Percentiles rank a stretch among this genome's conserved stretches.
phyloP scores from a whole-genome alignment of 2,888 invertebrate species.

The Drosophila infuscata region DNA sequence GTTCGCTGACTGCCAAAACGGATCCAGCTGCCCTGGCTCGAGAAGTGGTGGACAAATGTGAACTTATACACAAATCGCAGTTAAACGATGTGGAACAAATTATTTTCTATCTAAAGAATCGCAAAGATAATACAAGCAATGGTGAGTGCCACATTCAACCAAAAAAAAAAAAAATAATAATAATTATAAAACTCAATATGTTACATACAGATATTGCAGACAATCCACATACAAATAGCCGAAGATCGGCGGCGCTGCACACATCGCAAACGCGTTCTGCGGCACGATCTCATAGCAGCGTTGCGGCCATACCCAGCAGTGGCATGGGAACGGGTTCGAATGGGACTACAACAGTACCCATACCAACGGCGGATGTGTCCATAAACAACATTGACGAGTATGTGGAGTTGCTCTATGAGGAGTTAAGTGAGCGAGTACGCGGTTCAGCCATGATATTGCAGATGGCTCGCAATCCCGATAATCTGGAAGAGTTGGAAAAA shows the following conservation, averaged over 20 bases:
- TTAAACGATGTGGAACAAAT: constrained; percentile 94
- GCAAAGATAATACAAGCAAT: constrained; percentile 86
- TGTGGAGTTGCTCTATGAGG: constrained; percentile 98
- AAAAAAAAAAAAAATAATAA: neutral
- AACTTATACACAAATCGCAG: constrained; percentile 93
- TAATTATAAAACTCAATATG: too few species aligned
- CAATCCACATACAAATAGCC: constrained; percentile 80
- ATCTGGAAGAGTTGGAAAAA: constrained; percentile 95
- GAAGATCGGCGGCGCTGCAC: constrained; percentile 72
- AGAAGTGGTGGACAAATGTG: constrained; percentile 94
- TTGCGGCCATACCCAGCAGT: constrained; percentile 50
- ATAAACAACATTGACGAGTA: constrained; percentile 96
- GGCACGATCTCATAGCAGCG: constrained; percentile 60
- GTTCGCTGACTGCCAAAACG: constrained; percentile 91
- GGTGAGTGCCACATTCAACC: constrained; percentile 54
- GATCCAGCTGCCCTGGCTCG: constrained; percentile 92
- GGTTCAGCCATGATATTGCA: constrained; percentile 96
- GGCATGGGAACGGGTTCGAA: constrained; percentile 33
- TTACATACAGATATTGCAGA: constrained; percentile 75
- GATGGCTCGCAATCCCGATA: constrained; percentile 96
- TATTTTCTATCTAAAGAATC: constrained; percentile 93
- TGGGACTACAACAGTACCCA: constrained; percentile 83
- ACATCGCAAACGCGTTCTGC: constrained; percentile 69
- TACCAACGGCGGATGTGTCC: constrained; percentile 87
- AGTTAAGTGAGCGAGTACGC: constrained; percentile 95